Conservation (phyloP, 2,113 vertebrate genomes). For the Takifugu bimaculatus region DNA sequence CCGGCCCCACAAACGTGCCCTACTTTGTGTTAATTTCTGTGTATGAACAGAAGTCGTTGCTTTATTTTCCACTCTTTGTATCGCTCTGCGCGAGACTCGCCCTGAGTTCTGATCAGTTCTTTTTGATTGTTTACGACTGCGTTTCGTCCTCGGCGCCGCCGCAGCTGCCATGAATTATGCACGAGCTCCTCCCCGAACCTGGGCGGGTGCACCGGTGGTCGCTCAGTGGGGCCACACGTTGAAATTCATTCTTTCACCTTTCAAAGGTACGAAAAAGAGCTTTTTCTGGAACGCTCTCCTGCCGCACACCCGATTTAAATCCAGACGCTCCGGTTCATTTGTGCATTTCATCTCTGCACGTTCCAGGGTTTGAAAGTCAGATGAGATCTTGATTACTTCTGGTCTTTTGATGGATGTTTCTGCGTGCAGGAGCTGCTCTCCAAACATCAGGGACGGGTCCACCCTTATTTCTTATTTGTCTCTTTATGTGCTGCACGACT, state of each 20-base stretch:
- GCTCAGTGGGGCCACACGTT: constrained; percentile 47
- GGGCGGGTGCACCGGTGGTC: constrained; percentile 25
- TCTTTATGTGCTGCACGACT: constrained; percentile 5
- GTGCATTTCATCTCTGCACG: neutral
- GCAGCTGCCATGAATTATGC: constrained; percentile 54
- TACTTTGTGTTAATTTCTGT: constrained; percentile 45
- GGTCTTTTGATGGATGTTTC: constrained; percentile 26
- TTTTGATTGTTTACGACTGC: neutral
- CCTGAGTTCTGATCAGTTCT: no score
- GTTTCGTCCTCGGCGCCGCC: constrained; percentile 35
- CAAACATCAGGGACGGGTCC: neutral
- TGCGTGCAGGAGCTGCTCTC: neutral
- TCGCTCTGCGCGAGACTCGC: neutral
- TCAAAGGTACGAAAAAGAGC: constrained; percentile 18
- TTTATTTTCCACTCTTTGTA: constrained; percentile 17
- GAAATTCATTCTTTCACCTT: constrained; percentile 49
- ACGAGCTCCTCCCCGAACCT: constrained; percentile 56
- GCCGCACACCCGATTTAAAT: constrained; percentile 34
- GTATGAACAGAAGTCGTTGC: constrained; percentile 21
- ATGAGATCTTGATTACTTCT: constrained; percentile 23
- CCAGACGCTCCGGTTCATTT: neutral
- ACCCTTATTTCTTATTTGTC: neutral
- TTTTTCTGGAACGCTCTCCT: constrained; percentile 10
- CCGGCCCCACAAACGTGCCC: constrained; percentile 23
- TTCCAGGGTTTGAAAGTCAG: constrained; percentile 14